These are phyloP conservation scores for Atopsyche davidsoni DNA, from an alignment of 1,140 invertebrate species.

Conservation along the genomic window DNA sequence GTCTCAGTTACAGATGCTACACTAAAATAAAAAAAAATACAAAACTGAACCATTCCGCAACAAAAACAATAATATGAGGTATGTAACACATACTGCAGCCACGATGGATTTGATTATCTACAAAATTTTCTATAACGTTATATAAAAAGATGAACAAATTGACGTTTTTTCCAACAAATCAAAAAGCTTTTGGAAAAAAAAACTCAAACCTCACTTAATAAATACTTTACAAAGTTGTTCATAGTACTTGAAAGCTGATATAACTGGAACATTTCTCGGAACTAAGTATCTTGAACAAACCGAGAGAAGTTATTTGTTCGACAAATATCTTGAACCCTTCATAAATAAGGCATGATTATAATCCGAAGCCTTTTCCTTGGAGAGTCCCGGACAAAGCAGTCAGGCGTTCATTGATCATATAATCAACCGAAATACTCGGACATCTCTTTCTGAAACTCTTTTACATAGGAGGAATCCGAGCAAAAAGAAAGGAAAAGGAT, in stretches of 20 bases:
- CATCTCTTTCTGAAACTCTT: not conserved
- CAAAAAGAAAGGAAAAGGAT: slow-evolving; percentile 13
- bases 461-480: slow-evolving; percentile 2
- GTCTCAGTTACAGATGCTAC: not conserved
- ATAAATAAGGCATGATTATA: not conserved
- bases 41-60: slow-evolving; percentile 2
- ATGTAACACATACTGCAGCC: not conserved
- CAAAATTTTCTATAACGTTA: not conserved
- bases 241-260: not conserved
- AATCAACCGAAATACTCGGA: slow-evolving; percentile 4
- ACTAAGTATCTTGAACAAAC: not conserved
- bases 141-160: not conserved
- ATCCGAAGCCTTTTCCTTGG: not conserved
- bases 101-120: not conserved
- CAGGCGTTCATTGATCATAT: slow-evolving; percentile 2
- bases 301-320: not conserved
- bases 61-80: not conserved
- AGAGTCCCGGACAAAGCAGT: not conserved
- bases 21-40: not conserved
- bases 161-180: not conserved
- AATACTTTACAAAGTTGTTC: no score
- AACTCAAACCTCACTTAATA: no score
- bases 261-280: not conserved
- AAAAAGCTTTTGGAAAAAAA: not conserved
- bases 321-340: not conserved